phyloP scores from a whole-genome alignment of 2,797 vertebrate species.

The Acrossocheilus fasciatus region DNA sequence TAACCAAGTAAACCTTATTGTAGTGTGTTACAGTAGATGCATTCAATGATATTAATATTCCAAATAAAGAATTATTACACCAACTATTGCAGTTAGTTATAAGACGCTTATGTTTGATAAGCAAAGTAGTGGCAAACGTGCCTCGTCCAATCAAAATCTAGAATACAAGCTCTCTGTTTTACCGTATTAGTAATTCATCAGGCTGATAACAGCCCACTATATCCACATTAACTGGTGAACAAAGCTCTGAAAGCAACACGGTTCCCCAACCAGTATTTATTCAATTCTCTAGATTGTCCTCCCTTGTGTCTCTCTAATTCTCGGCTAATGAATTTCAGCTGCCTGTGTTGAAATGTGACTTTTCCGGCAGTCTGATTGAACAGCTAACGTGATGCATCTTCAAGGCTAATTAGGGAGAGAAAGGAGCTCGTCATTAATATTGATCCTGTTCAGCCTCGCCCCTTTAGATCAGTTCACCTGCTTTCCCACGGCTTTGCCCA shows the following conservation, averaged over 20 bases:
- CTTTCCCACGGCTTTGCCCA: slow-evolving; percentile 56
- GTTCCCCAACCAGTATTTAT: slow-evolving; percentile 2
- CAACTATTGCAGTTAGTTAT: background rate
- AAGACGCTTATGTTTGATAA: background rate
- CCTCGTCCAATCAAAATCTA: background rate
- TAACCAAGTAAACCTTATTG: background rate
- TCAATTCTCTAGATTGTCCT: slow-evolving; percentile 29
- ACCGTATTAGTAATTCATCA: background rate
- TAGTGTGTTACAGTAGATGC: background rate
- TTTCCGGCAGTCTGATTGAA: slow-evolving; percentile 55
- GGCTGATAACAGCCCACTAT: background rate
- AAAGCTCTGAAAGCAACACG: slow-evolving; percentile 25
- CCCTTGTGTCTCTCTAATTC: slow-evolving; percentile 46
- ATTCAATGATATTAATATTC: background rate
- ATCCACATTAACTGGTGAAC: slow-evolving; percentile 12
- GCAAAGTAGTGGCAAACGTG: background rate
- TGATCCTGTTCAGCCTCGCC: slow-evolving; percentile 59
- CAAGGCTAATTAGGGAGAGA: slow-evolving; percentile 57
- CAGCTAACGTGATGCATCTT: slow-evolving; percentile 59
- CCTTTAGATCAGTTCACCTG: slow-evolving; percentile 53
- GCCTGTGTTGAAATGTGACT: slow-evolving; percentile 56
- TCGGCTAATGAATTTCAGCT: slow-evolving; percentile 58
- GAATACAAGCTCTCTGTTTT: background rate
- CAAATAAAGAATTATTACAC: background rate
- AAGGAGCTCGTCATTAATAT: slow-evolving; percentile 61